Conservation (phyloP, 1,140 invertebrate species). For the Panonychus citri region DNA sequence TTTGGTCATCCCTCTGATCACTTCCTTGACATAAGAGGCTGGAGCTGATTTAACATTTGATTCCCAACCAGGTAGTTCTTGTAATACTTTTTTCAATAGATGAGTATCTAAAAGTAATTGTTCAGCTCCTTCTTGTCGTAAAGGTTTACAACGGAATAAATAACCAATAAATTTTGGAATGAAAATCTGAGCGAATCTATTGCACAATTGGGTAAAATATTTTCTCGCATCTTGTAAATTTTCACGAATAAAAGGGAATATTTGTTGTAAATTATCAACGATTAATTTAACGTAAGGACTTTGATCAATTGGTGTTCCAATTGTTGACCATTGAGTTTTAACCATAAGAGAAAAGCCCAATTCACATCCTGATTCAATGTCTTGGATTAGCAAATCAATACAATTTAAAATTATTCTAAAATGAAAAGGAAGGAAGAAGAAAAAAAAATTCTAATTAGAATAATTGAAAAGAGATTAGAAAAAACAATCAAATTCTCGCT, state of each 20-base stretch:
- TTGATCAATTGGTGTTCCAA: conserved; percentile 87
- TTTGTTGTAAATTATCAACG: conserved; percentile 58
- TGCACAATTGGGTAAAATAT: conserved; percentile 94
- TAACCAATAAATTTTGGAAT: conserved; percentile 84
- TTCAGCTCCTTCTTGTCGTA: conserved; percentile 72
- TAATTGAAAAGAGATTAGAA: no score
- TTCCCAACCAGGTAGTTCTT: conserved; percentile 78
- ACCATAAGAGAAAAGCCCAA: conserved; percentile 73
- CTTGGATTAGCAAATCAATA: conserved; percentile 78
- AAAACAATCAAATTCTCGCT: no score
- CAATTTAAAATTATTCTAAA: conserved; percentile 64
- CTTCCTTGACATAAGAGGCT: conserved; percentile 46
- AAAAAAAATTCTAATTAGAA: no score
- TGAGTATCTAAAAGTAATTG: conserved; percentile 93
- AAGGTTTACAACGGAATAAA: conserved; percentile 79
- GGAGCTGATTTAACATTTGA: conserved; percentile 37
- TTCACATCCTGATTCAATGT: conserved; percentile 81
- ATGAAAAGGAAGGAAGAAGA: conserved; percentile 12
- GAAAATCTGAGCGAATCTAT: conserved; percentile 78
- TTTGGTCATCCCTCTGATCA: conserved; percentile 87
- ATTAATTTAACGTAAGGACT: conserved; percentile 80
- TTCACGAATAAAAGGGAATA: conserved; percentile 69
- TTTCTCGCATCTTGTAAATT: conserved; percentile 80
- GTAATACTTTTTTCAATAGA: conserved; percentile 81
- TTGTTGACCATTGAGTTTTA: conserved; percentile 72